Conservation (phyloP, 2,888 invertebrate species). For the Cataglyphis cursor region DNA sequence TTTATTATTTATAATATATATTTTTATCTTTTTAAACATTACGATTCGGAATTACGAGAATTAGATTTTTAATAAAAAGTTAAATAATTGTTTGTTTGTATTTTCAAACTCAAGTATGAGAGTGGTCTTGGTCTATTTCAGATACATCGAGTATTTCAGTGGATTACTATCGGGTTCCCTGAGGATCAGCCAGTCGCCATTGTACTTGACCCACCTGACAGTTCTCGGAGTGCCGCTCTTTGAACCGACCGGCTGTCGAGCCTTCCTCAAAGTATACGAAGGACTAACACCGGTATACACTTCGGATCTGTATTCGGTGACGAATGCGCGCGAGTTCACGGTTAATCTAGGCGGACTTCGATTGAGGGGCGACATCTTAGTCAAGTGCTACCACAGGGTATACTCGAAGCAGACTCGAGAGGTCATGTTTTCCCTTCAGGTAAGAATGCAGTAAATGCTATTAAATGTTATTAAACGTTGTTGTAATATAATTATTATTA, state of each 20-base stretch:
- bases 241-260: conserved; percentile 89
- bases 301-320: conserved; percentile 88
- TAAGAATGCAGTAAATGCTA: conserved; percentile 61
- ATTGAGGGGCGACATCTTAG: conserved; percentile 95
- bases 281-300: conserved; percentile 96
- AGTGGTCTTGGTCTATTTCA: conserved; percentile 84
- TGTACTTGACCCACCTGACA: conserved; percentile 95
- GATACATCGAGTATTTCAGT: conserved; percentile 97
- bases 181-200: conserved; percentile 94
- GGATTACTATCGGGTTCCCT: conserved; percentile 96
- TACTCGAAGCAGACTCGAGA: conserved; percentile 85
- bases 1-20: conserved; percentile 3
- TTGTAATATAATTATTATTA: too few species aligned
- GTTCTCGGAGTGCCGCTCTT: conserved; percentile 95
- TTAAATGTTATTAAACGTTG: neutral
- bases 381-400: conserved; percentile 95
- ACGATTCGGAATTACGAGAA: neutral
- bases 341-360: conserved; percentile 91
- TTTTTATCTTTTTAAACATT: neutral
- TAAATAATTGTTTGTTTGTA: neutral
- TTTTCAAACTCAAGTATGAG: neutral
- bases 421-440: conserved; percentile 86
- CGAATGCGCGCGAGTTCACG: conserved; percentile 90
- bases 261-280: conserved; percentile 96
- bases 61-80: neutral